Percentiles rank a stretch among this genome's conserved stretches.
These are phyloP conservation scores for Columbina picui DNA, from an alignment of 2,113 vertebrate genomes.

Conservation along the genomic window DNA sequence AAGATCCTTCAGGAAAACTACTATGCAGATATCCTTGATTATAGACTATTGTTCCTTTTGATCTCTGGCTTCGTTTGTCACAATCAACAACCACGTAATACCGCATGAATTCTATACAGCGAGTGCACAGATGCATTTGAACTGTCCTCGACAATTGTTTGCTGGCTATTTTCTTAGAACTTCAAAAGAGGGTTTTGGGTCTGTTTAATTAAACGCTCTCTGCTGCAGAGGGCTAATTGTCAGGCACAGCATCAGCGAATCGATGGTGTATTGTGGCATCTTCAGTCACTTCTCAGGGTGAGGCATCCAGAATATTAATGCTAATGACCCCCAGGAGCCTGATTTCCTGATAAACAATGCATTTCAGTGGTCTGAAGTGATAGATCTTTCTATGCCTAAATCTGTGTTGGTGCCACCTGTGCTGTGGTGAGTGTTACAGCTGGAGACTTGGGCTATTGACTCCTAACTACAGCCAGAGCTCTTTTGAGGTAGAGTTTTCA, in stretches of 20 bases:
- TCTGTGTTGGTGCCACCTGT: not conserved
- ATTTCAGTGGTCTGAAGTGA: not conserved
- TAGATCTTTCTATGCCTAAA: not conserved
- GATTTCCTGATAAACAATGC: not conserved
- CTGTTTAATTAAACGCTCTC: not conserved
- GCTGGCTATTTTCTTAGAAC: not conserved
- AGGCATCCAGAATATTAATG: not conserved
- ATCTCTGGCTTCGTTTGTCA: not conserved
- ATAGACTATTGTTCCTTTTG: conserved; percentile 23
- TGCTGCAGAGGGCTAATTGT: not conserved
- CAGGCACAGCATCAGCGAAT: not conserved
- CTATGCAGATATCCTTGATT: conserved; percentile 54
- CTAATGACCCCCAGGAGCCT: not conserved
- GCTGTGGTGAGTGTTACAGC: not conserved
- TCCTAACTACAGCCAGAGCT: not conserved
- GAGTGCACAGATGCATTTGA: not conserved
- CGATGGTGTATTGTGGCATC: not conserved
- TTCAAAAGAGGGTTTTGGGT: not conserved
- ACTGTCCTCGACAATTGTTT: not conserved
- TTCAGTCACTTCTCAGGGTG: not conserved
- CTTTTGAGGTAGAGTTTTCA: not conserved
- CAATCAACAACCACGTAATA: not conserved
- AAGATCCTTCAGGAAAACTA: conserved; percentile 43
- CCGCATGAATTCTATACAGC: not conserved
- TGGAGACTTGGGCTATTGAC: not conserved